Evolutionary conservation across 2,113 vertebrate genomes (phyloP).

Genomic region (Henicopernis longicauda): DNA sequence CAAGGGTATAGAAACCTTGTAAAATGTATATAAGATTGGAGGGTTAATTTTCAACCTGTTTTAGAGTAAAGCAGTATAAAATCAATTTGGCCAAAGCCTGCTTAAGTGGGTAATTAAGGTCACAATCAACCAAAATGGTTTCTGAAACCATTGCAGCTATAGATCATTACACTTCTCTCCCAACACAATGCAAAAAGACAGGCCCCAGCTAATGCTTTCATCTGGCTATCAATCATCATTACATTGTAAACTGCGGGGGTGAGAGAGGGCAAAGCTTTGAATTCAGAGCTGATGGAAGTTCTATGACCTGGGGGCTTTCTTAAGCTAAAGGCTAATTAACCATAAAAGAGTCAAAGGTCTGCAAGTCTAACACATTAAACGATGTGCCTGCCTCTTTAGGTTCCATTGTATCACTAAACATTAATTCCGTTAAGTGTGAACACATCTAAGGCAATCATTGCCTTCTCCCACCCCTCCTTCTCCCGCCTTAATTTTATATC

Average conservation of each 20-base stretch:
- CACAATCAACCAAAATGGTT: constrained; percentile 19
- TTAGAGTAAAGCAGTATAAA: constrained; percentile 36
- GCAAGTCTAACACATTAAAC: constrained; percentile 29
- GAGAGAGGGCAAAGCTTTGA: constrained; percentile 66
- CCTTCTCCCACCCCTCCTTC: neutral
- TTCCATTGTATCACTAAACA: constrained; percentile 40
- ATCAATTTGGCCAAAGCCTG: constrained; percentile 44
- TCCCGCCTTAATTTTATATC: neutral
- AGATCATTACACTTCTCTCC: constrained; percentile 31
- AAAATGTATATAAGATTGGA: neutral
- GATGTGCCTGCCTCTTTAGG: constrained; percentile 6
- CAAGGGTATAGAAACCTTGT: neutral
- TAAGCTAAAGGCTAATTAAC: constrained; percentile 64
- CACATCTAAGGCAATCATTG: neutral
- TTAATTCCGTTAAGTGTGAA: constrained; percentile 9
- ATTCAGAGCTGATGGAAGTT: constrained; percentile 62
- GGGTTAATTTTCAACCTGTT: constrained; percentile 57
- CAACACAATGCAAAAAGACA: constrained; percentile 46
- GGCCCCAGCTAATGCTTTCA: constrained; percentile 45
- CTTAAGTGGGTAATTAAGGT: constrained; percentile 53
- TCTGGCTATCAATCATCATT: constrained; percentile 66
- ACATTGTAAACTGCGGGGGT: constrained; percentile 58
- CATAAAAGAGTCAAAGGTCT: constrained; percentile 65
- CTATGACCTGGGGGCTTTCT: constrained; percentile 54
- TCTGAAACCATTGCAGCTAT: constrained; percentile 32